Base-by-base conservation (phyloP, 2,797 vertebrate genomes). In the Liparis tanakae region DNA sequence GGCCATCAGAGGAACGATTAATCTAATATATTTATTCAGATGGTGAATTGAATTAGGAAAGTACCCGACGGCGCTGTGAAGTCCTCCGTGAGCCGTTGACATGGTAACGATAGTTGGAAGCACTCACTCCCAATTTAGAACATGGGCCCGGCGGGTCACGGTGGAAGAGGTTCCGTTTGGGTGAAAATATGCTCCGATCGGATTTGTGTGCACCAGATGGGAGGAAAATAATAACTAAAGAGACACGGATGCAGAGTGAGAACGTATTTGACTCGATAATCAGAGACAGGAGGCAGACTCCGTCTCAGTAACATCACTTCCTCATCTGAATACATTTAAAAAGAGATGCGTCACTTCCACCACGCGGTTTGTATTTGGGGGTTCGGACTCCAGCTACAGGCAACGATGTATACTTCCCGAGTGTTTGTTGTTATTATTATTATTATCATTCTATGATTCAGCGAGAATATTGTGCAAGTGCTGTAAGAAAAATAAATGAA, bases 231-330 rank as follows among this genome's bases (percentile, higher is more conserved):
- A 9, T 6, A 34, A 34, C 30, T 17, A 17, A 39, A 51, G 37
- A 39, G 43, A 20, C 1, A 20, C 10, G 12, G 14, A 41, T 41
- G 39, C 39, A 5, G 67, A 33, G 54, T 3, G 20, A 54, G 44
- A 1, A 1, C 14, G 22, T 51, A 9, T 43, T 41, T 66, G 46
- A 36, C 13, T 22, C 17, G 22, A 62, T 43, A 33, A 6, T 41
- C 66, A 20, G 66, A 57, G 66, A 70, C 53, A 64, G 46, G 25
- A 18, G n/a, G 63, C 54, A 59, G 39, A 37, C 44, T 25, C 15
- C 6, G n/a, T 22, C 18, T 57, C 17, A 14, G 39, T 39, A 20
- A 10, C 34, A 51, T 12, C 34, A 8, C 5, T 5, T 46, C 64
- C 56, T 69, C 10, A 56, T 41, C 41, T 22, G 43, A 8, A 44